Evolutionary conservation across 2,888 invertebrate genomes (phyloP).

Genomic region (Parapristionchus giblindavisi): DNA sequence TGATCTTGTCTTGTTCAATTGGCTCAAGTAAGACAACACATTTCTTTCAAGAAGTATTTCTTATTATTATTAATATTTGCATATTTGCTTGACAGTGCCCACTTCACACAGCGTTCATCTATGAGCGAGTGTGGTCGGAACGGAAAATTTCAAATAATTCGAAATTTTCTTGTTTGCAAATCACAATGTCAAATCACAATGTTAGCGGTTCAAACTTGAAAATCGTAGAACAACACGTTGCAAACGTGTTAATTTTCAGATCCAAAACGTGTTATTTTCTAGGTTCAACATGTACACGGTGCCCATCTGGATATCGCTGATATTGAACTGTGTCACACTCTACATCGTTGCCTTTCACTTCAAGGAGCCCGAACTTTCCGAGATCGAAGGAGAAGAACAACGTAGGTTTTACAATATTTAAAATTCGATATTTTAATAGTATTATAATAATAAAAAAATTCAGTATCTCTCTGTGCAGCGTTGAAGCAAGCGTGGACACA

Average conservation of each 20-base stretch:
- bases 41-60: not conserved
- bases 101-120: no score
- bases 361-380: not conserved
- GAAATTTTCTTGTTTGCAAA: not conserved
- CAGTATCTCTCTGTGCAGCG: no score
- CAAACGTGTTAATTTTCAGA: no score
- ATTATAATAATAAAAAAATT: no score
- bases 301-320: constrained; percentile 31
- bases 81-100: no score
- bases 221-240: no score
- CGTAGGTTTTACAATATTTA: no score
- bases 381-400: not conserved
- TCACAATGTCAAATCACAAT: not conserved
- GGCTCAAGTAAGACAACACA: constrained; percentile 11
- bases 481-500: no score
- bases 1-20: not conserved
- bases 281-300: constrained; percentile 33
- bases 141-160: not conserved
- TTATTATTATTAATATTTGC: not conserved
- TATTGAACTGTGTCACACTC: constrained; percentile 7
- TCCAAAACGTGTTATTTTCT: no score
- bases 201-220: no score
- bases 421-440: no score
- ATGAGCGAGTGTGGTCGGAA: no score
- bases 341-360: constrained; percentile 1